These are phyloP conservation scores for Dermatemys mawii DNA, from an alignment of 2,113 vertebrate species.

Conservation along the genomic window DNA sequence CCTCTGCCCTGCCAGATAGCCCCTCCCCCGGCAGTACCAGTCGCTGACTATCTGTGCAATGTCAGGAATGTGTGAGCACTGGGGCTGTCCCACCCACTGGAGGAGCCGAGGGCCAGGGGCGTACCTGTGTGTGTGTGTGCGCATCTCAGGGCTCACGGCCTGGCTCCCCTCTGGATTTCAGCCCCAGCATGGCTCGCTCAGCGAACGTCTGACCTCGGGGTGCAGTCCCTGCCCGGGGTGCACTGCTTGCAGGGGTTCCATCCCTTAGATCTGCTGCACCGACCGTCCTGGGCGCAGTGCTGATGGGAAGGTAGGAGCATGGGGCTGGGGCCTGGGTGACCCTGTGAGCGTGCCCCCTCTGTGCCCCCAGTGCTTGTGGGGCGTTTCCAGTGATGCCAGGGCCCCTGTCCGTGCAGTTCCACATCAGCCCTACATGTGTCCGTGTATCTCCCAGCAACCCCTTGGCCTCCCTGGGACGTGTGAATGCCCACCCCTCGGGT, in stretches of 20 bases:
- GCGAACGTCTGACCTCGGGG: not conserved
- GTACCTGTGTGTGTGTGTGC: too few species aligned
- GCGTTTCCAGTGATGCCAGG: not conserved
- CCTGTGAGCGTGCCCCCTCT: not conserved
- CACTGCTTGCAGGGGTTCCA: not conserved
- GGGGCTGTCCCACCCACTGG: not conserved
- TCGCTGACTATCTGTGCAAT: constrained; percentile 71
- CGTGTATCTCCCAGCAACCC: not conserved
- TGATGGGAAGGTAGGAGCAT: not conserved
- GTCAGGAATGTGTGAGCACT: constrained; percentile 70
- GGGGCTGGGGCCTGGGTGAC: not conserved
- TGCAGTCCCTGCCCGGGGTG: not conserved
- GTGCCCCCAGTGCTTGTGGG: not conserved
- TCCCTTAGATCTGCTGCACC: not conserved
- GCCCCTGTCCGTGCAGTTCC: not conserved
- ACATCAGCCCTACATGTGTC: not conserved
- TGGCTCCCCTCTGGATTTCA: not conserved
- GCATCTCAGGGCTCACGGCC: not conserved
- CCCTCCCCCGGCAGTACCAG: constrained; percentile 20
- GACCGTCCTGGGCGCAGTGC: not conserved
- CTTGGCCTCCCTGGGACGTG: not conserved
- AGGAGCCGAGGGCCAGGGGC: not conserved
- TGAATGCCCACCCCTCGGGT: not conserved
- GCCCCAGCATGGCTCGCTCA: too few species aligned
- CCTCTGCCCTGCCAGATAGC: not conserved